phyloP scores from a whole-genome alignment of 2,888 invertebrate genomes.

The Invenusta paracnida region DNA sequence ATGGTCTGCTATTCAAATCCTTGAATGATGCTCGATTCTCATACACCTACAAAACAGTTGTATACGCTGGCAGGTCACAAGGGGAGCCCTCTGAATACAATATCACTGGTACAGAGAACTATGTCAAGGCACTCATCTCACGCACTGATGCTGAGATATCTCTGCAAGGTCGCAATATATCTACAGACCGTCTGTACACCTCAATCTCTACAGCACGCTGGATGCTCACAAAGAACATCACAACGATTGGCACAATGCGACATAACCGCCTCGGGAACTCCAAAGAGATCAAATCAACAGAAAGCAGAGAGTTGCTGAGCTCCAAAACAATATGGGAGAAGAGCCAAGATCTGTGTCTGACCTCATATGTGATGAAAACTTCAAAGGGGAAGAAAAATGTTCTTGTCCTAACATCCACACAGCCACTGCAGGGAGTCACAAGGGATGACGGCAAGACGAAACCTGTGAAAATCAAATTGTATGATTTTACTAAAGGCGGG shows the following conservation, averaged over 20 bases:
- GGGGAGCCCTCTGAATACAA: conserved; percentile 9
- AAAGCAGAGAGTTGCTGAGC: not conserved
- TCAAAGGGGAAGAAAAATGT: conserved; percentile 17
- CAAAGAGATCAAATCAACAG: conserved; percentile 1
- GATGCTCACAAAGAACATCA: not conserved
- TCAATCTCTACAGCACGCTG: conserved; percentile 12
- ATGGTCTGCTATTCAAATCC: conserved; percentile 9
- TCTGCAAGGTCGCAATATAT: conserved; percentile 14
- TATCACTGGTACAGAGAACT: conserved; percentile 6
- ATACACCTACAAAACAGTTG: conserved; percentile 5
- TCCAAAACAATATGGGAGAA: not conserved
- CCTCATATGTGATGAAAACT: conserved; percentile 24
- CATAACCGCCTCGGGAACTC: not conserved
- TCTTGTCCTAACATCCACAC: not conserved
- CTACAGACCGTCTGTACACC: conserved; percentile 19
- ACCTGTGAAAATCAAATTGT: not conserved
- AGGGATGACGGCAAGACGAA: not conserved
- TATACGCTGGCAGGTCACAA: not conserved
- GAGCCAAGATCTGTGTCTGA: not conserved
- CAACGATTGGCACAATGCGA: conserved; percentile 15
- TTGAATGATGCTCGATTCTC: not conserved
- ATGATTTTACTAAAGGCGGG: conserved; percentile 20
- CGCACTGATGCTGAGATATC: not conserved
- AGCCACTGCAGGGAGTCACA: conserved; percentile 6
- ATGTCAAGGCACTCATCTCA: not conserved